phyloP scores from a whole-genome alignment of 1,140 invertebrate species.

The Drosophila bocqueti region DNA sequence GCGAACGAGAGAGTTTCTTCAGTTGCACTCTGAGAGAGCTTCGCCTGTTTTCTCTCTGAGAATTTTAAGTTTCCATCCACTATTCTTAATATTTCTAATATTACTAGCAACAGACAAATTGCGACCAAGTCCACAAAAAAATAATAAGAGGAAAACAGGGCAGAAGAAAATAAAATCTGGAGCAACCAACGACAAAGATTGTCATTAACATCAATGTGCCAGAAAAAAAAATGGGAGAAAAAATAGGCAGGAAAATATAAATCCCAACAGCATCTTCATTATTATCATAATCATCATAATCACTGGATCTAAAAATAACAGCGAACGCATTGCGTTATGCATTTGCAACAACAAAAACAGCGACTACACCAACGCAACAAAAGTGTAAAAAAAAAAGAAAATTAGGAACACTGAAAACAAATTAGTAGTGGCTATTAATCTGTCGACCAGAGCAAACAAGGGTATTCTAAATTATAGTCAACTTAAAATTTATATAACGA shows the following conservation, averaged over 20 bases:
- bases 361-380: slow-evolving; percentile 22
- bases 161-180: slow-evolving; percentile 4
- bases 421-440: slow-evolving; percentile 2
- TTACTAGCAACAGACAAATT: slow-evolving; percentile 16
- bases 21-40: too few species aligned
- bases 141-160: background rate
- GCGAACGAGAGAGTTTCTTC: background rate
- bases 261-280: slow-evolving; percentile 28
- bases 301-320: slow-evolving; percentile 64
- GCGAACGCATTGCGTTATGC: slow-evolving; percentile 69
- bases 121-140: slow-evolving; percentile 9
- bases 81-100: background rate
- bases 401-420: background rate
- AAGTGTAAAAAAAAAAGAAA: background rate
- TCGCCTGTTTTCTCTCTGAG: background rate
- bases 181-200: slow-evolving; percentile 15
- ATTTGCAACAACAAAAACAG: slow-evolving; percentile 26
- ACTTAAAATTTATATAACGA: background rate
- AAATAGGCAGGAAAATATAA: slow-evolving; percentile 18
- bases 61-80: background rate
- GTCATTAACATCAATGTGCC: slow-evolving; percentile 54
- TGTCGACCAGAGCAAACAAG: background rate
- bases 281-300: slow-evolving; percentile 37
- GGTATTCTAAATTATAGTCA: background rate
- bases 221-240: slow-evolving; percentile 38